Evolutionary conservation across 2,113 vertebrate species (phyloP).

Genomic region (Otolemur garnettii): DNA sequence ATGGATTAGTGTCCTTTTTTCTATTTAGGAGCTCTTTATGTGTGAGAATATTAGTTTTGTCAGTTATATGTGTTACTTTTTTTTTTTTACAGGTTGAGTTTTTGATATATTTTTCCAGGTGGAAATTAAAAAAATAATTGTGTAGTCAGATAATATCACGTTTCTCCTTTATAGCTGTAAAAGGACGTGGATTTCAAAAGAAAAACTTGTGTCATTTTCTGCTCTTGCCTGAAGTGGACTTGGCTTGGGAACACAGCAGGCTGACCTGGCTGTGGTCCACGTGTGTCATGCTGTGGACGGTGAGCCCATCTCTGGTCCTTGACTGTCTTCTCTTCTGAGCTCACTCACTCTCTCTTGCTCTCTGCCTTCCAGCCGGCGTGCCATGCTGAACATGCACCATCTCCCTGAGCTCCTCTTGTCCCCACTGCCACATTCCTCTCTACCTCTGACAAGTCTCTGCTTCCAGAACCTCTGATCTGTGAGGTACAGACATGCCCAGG

Average conservation of each 20-base stretch:
- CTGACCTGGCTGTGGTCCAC: background rate
- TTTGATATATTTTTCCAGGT: background rate
- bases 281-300: fast-evolving
- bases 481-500: background rate
- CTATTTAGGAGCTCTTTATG: background rate
- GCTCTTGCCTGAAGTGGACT: background rate
- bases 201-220: background rate
- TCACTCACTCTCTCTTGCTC: no score
- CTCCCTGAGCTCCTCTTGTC: background rate
- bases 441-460: background rate
- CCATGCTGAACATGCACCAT: background rate
- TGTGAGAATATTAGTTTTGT: no score
- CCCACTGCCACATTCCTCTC: background rate
- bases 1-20: background rate
- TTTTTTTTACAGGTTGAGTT: background rate
- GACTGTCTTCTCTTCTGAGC: no score
- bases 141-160: background rate
- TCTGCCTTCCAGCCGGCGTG: no score
- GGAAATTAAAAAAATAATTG: background rate
- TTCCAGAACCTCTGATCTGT: background rate
- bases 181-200: background rate
- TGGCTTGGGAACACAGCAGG: background rate
- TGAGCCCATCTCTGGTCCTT: background rate
- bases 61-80: background rate
- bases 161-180: background rate